A percentile compares a stretch with the other conserved stretches of the same genome.
Evolutionary conservation across 2,113 vertebrate species (phyloP).

Genomic region (Nestor notabilis): DNA sequence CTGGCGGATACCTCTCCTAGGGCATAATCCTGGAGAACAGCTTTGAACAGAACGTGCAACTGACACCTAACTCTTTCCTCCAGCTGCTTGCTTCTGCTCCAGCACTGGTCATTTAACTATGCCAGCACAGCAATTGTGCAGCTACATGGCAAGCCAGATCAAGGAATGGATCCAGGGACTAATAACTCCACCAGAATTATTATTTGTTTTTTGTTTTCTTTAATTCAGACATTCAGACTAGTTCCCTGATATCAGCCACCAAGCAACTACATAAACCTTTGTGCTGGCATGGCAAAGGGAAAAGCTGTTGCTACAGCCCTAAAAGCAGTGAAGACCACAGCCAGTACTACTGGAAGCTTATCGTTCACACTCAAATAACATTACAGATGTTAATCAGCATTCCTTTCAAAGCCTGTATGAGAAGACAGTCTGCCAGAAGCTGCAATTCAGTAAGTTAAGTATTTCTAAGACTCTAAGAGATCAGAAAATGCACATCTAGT

Average conservation of each 20-base stretch:
- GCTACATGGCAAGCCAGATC: background rate
- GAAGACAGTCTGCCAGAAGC: background rate
- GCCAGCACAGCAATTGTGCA: background rate
- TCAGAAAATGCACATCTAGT: background rate
- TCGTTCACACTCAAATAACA: background rate
- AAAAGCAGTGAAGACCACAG: background rate
- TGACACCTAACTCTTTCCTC: background rate
- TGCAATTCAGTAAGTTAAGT: background rate
- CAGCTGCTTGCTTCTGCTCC: background rate
- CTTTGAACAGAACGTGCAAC: accelerated
- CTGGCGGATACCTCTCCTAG: background rate
- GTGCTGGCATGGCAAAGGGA: background rate
- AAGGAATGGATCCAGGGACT: background rate
- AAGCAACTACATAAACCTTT: background rate
- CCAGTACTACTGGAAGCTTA: background rate
- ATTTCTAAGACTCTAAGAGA: background rate
- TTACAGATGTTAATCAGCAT: background rate
- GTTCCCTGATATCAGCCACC: background rate
- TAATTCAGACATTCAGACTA: background rate
- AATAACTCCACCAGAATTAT: background rate
- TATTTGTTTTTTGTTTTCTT: background rate
- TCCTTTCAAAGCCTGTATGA: background rate
- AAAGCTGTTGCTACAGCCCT: background rate
- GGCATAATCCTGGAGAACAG: background rate
- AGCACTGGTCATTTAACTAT: background rate